phyloP scores from a whole-genome alignment of 1,140 invertebrate species.

The Platyura marginata region DNA sequence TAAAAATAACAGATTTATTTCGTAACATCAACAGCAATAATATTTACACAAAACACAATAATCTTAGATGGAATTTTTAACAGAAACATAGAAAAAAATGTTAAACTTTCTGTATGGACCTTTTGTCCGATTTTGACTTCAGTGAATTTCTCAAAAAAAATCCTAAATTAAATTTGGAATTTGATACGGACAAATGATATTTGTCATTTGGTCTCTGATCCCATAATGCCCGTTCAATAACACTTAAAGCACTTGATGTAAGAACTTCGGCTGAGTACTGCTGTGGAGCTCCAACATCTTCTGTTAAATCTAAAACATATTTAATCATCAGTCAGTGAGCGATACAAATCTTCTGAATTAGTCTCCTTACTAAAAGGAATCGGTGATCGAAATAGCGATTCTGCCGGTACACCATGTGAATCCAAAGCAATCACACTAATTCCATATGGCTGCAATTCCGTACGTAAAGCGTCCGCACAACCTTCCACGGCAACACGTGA shows the following conservation, averaged over 20 bases:
- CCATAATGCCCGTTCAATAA: constrained; percentile 22
- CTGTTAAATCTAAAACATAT: constrained; percentile 9
- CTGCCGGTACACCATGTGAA: constrained; percentile 43
- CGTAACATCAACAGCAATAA: too few relatives aligned
- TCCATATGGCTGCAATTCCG: constrained; percentile 43
- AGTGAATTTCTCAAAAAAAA: too few relatives aligned
- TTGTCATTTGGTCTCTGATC: constrained; percentile 18
- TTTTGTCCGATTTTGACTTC: too few relatives aligned
- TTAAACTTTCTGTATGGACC: too few relatives aligned
- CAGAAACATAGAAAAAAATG: too few relatives aligned
- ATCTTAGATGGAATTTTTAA: too few relatives aligned
- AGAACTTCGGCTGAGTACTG: constrained; percentile 24
- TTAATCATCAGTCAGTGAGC: neutral
- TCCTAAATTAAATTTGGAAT: constrained; percentile 22
- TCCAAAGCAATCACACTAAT: constrained; percentile 58
- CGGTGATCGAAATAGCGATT: constrained; percentile 36
- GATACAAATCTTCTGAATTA: neutral
- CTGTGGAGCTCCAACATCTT: constrained; percentile 15
- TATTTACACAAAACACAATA: too few relatives aligned
- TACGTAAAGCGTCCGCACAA: constrained; percentile 45
- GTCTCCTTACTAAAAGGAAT: constrained; percentile 29
- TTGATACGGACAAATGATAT: constrained; percentile 14
- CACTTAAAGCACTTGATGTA: constrained; percentile 15
- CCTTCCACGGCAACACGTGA: constrained; percentile 51
- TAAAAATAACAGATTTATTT: too few relatives aligned